Evolutionary conservation across 1,140 invertebrate species (phyloP).

Genomic region (Caerostris darwini): DNA sequence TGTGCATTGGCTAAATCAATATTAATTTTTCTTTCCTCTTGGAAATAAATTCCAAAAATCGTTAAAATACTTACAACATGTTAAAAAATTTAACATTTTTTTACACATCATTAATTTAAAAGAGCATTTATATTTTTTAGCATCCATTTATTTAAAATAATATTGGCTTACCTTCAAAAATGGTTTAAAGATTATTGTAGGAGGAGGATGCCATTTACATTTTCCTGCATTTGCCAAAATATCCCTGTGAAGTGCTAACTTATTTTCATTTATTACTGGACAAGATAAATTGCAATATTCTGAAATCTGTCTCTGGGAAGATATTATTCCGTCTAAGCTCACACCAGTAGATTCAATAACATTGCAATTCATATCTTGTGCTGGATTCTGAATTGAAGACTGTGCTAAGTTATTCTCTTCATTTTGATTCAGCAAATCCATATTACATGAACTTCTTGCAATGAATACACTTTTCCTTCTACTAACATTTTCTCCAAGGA

Average conservation of each 20-base stretch:
- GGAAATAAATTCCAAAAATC: not conserved
- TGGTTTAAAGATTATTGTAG: constrained; percentile 91
- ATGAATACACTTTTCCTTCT: constrained; percentile 31
- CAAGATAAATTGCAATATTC: not conserved
- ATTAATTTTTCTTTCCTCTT: not conserved
- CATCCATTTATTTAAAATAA: no score
- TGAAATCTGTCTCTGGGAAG: not conserved
- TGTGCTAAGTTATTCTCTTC: not conserved
- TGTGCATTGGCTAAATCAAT: not conserved
- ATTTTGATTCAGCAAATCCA: not conserved
- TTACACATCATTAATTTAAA: no score
- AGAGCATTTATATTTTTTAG: no score
- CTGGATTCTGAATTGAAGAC: not conserved
- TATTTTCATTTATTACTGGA: not conserved
- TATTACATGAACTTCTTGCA: not conserved
- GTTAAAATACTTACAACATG: not conserved
- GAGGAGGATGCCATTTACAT: constrained; percentile 88
- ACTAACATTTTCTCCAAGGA: constrained; percentile 84
- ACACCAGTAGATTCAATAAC: not conserved
- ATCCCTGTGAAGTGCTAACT: not conserved
- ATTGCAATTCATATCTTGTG: constrained; percentile 50
- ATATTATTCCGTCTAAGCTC: not conserved
- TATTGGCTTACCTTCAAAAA: constrained; percentile 86
- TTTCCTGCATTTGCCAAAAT: not conserved
- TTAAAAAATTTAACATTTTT: no score